Conservation (phyloP, 1,140 invertebrate genomes). For the Drosophila tani region DNA sequence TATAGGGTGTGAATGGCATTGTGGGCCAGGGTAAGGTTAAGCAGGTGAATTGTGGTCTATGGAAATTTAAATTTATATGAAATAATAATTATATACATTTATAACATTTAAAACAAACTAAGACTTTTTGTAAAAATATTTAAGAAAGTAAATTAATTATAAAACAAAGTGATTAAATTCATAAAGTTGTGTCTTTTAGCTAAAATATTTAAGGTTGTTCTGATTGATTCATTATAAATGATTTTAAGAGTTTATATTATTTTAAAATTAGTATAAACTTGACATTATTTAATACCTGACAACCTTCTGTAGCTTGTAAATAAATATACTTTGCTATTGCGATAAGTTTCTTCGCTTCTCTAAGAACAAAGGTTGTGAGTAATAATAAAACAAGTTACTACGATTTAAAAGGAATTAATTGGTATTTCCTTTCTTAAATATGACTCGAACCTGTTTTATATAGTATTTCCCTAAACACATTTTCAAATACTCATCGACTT, state of each 20-base stretch:
- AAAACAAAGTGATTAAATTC: neutral
- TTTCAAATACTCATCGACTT: slow-evolving; percentile 1
- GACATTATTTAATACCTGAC: neutral
- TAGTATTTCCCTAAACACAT: neutral
- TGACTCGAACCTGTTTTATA: neutral
- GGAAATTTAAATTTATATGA: too few relatives aligned
- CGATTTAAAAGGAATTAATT: neutral
- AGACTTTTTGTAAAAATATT: neutral
- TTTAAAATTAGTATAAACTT: neutral
- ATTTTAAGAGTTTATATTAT: too few relatives aligned
- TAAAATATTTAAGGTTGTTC: neutral
- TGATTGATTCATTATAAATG: neutral
- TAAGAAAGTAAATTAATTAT: neutral
- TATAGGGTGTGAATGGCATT: slow-evolving; percentile 77
- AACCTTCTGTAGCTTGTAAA: too few relatives aligned
- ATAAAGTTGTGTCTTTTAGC: neutral
- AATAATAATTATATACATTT: neutral
- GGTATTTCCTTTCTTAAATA: neutral
- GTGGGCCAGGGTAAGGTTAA: slow-evolving; percentile 66
- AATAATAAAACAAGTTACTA: neutral
- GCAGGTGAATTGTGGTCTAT: slow-evolving; percentile 63
- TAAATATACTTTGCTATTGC: neutral
- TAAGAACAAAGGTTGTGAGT: neutral
- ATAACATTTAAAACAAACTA: neutral
- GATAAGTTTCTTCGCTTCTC: neutral